Evolutionary conservation across 2,797 vertebrate genomes (phyloP).

Genomic region (Enoplosus armatus): DNA sequence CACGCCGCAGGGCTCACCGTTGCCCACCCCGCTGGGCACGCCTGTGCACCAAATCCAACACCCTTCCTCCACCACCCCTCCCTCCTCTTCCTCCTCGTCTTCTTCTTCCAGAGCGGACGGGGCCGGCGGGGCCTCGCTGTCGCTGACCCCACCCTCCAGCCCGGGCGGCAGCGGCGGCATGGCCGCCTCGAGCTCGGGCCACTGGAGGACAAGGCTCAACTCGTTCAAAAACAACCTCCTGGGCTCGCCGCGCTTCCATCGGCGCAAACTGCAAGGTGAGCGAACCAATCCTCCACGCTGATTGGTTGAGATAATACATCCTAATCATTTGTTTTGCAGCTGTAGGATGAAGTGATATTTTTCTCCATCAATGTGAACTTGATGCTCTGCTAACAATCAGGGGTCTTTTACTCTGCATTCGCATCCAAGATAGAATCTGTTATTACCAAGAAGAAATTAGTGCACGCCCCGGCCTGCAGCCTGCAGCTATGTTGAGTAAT

Average conservation of each 20-base stretch:
- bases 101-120: slow-evolving; percentile 87
- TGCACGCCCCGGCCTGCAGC: slow-evolving; percentile 17
- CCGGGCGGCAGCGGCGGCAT: slow-evolving; percentile 85
- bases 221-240: slow-evolving; percentile 96
- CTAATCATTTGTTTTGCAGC: background rate
- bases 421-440: slow-evolving; percentile 10
- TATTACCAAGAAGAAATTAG: slow-evolving; percentile 17
- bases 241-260: slow-evolving; percentile 94
- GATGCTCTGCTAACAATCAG: background rate
- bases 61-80: slow-evolving; percentile 86
- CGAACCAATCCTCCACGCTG: background rate
- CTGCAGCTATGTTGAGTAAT: slow-evolving; percentile 33
- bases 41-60: slow-evolving; percentile 91
- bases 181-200: slow-evolving; percentile 90
- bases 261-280: slow-evolving; percentile 93
- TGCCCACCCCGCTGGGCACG: slow-evolving; percentile 92
- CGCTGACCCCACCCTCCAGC: slow-evolving; percentile 91
- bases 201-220: slow-evolving; percentile 94
- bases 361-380: background rate
- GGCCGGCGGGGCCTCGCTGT: slow-evolving; percentile 84
- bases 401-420: background rate
- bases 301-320: background rate
- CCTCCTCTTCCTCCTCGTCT: slow-evolving; percentile 92
- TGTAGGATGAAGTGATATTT: background rate
- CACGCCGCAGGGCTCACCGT: slow-evolving; percentile 90